Evolutionary conservation across 2,888 invertebrate species (phyloP).

Genomic region (Oithona nana): DNA sequence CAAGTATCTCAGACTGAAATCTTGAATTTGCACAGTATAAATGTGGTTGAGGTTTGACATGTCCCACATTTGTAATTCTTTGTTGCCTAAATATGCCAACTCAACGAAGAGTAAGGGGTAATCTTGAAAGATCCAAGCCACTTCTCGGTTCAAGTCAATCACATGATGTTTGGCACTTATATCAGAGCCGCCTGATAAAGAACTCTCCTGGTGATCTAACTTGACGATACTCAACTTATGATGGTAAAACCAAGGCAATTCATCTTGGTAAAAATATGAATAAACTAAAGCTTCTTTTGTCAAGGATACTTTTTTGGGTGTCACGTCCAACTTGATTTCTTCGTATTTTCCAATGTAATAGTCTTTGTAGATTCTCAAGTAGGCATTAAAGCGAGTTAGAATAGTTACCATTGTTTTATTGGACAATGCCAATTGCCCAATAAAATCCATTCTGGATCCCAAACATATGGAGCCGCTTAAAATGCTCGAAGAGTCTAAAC

Average conservation of each 20-base stretch:
- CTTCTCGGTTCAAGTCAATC: background rate
- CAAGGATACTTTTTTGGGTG: background rate
- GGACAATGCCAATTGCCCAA: background rate
- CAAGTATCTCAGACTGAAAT: background rate
- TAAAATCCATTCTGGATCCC: background rate
- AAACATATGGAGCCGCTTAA: background rate
- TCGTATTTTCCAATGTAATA: background rate
- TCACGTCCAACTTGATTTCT: background rate
- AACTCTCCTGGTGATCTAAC: too few species aligned
- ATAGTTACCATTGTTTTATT: background rate
- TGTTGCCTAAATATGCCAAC: background rate
- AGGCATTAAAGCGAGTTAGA: background rate
- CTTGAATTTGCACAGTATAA: background rate
- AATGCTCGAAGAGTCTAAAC: background rate
- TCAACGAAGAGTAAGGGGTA: background rate
- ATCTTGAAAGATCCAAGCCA: background rate
- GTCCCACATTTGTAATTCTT: background rate
- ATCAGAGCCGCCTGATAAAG: too few species aligned
- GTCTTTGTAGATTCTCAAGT: background rate
- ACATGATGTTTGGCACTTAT: too few species aligned
- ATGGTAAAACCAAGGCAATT: background rate
- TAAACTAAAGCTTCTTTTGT: background rate
- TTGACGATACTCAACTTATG: background rate
- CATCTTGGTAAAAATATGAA: background rate
- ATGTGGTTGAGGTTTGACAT: background rate